These are phyloP conservation scores for Limnephilus auricula DNA, from an alignment of 2,888 invertebrate genomes.

Conservation along the genomic window DNA sequence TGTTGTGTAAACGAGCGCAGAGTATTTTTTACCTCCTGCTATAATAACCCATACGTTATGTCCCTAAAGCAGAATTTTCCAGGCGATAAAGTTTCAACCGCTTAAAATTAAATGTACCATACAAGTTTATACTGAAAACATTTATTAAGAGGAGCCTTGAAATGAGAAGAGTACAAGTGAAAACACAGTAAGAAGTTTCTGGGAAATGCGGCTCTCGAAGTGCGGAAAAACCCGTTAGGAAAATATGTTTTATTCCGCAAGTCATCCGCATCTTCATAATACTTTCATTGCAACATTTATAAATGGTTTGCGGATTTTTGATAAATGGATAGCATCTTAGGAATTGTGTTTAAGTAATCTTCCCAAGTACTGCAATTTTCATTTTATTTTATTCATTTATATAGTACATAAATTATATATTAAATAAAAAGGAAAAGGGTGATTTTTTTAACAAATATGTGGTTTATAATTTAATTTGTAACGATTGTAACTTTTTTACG, in stretches of 20 bases:
- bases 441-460: no score
- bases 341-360: not conserved
- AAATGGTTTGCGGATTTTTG: not conserved
- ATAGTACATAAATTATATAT: not conserved
- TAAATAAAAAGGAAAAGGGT: no score
- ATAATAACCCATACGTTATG: constrained; percentile 47
- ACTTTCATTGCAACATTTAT: not conserved
- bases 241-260: not conserved
- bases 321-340: not conserved
- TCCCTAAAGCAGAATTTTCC: constrained; percentile 58
- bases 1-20: constrained; percentile 52
- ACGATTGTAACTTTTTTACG: no score
- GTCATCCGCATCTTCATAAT: not conserved
- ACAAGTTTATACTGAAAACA: constrained; percentile 40
- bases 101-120: constrained; percentile 60
- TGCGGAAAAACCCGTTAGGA: not conserved
- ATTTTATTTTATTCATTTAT: not conserved
- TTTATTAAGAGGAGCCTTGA: constrained; percentile 37
- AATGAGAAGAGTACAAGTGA: constrained; percentile 18
- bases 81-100: constrained; percentile 59
- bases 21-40: constrained; percentile 49
- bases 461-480: no score
- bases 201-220: not conserved
- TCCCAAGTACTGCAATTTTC: not conserved
- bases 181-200: not conserved